These are phyloP conservation scores for Neoascia interrupta DNA, from an alignment of 2,888 invertebrate genomes.

Conservation along the genomic window DNA sequence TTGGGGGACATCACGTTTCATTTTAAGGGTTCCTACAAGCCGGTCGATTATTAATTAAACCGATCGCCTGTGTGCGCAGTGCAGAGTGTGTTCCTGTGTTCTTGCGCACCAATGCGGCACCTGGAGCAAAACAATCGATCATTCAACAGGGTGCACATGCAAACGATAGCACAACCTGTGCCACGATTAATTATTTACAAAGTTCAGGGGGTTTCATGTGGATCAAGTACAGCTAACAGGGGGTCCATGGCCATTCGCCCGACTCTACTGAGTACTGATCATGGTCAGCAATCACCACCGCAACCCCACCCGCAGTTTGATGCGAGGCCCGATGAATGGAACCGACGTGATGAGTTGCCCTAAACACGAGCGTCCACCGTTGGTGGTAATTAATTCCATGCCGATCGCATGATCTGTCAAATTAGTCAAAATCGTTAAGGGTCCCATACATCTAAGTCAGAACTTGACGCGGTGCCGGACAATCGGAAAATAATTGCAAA, in stretches of 20 bases:
- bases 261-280: slow-evolving; percentile 36
- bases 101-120: slow-evolving; percentile 57
- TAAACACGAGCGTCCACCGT: slow-evolving; percentile 56
- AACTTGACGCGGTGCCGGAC: slow-evolving; percentile 12
- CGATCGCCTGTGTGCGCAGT: slow-evolving; percentile 39
- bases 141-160: slow-evolving; percentile 48
- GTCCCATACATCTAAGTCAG: slow-evolving; percentile 44
- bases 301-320: slow-evolving; percentile 59
- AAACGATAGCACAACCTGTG: slow-evolving; percentile 52
- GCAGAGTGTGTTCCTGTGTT: slow-evolving; percentile 26
- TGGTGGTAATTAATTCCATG: slow-evolving; percentile 66
- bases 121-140: slow-evolving; percentile 59
- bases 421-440: slow-evolving; percentile 61
- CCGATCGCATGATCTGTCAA: slow-evolving; percentile 66
- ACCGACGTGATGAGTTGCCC: slow-evolving; percentile 65
- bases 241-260: slow-evolving; percentile 38
- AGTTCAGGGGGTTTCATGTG: slow-evolving; percentile 26
- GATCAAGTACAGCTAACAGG: slow-evolving; percentile 5
- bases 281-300: slow-evolving; percentile 40
- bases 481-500: slow-evolving; percentile 61
- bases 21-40: slow-evolving; percentile 4
- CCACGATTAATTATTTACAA: slow-evolving; percentile 51
- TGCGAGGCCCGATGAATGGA: slow-evolving; percentile 63
- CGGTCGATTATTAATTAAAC: slow-evolving; percentile 51
- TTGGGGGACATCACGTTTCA: slow-evolving; percentile 19